These are phyloP conservation scores for Troglohyphantes excavatus DNA, from an alignment of 2,888 invertebrate species.

Conservation along the genomic window DNA sequence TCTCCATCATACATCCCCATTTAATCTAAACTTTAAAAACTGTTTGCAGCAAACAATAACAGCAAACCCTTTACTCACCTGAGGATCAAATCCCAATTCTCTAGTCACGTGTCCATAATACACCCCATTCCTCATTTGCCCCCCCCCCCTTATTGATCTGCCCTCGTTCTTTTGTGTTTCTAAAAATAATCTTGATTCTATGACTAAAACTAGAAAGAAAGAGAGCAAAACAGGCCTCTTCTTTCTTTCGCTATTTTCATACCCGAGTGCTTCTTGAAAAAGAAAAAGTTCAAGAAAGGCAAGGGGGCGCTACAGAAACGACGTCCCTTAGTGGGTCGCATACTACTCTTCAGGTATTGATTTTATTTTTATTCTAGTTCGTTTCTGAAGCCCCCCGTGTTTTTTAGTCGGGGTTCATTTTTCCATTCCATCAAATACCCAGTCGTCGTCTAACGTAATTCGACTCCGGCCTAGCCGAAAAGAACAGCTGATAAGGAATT, in stretches of 20 bases:
- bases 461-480: background rate
- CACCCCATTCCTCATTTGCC: slow-evolving; percentile 31
- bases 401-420: background rate
- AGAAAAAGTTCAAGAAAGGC: slow-evolving; percentile 4
- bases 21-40: background rate
- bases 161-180: slow-evolving; percentile 33
- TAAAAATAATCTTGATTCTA: slow-evolving; percentile 61
- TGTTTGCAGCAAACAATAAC: background rate
- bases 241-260: slow-evolving; percentile 39
- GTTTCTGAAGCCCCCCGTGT: background rate
- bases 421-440: slow-evolving; percentile 2
- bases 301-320: background rate
- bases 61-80: background rate
- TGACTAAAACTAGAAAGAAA: slow-evolving; percentile 25
- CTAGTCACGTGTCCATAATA: slow-evolving; percentile 23
- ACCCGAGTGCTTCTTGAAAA: background rate
- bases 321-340: slow-evolving; percentile 8
- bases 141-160: slow-evolving; percentile 30
- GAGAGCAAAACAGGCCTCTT: background rate
- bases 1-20: background rate
- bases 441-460: slow-evolving; percentile 2
- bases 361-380: slow-evolving; percentile 30
- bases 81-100: background rate
- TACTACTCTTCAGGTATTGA: slow-evolving; percentile 7
- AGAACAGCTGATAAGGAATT: background rate